Conservation (phyloP, 1,140 invertebrate genomes). For the Cheumatopsyche charites region DNA sequence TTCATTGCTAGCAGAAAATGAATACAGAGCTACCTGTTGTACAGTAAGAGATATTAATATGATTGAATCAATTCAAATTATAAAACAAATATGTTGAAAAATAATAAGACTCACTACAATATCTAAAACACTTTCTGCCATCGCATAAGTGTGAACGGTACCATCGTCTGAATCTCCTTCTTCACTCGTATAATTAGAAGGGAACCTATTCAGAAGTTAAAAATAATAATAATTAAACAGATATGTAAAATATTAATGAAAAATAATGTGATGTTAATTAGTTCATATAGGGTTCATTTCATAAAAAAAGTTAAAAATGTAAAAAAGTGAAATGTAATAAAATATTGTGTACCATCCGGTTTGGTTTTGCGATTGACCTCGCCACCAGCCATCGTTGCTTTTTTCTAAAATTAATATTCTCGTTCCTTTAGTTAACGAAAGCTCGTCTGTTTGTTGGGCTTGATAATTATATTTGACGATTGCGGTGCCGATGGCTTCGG, state of each 20-base stretch:
- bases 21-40: constrained; percentile 83
- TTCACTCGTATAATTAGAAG: constrained; percentile 94
- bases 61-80: background rate
- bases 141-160: constrained; percentile 86
- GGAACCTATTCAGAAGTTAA: constrained; percentile 91
- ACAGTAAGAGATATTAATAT: background rate
- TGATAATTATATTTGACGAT: constrained; percentile 98
- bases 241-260: background rate
- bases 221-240: constrained; percentile 25
- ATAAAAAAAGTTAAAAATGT: background rate
- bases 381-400: constrained; percentile 99
- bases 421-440: constrained; percentile 90
- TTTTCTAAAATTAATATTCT: constrained; percentile 96
- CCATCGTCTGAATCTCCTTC: constrained; percentile 86
- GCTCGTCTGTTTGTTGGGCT: constrained; percentile 95
- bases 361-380: constrained; percentile 83
- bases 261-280: too few relatives aligned
- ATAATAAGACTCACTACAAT: constrained; percentile 75
- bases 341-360: constrained; percentile 77
- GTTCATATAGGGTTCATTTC: background rate
- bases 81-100: constrained; percentile 10
- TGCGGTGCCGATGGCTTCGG: constrained; percentile 87
- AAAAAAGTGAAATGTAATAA: background rate
- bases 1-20: constrained; percentile 93
- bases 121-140: constrained; percentile 92